phyloP scores from a whole-genome alignment of 2,888 invertebrate genomes.

The Dasysyrphus albostriatus region DNA sequence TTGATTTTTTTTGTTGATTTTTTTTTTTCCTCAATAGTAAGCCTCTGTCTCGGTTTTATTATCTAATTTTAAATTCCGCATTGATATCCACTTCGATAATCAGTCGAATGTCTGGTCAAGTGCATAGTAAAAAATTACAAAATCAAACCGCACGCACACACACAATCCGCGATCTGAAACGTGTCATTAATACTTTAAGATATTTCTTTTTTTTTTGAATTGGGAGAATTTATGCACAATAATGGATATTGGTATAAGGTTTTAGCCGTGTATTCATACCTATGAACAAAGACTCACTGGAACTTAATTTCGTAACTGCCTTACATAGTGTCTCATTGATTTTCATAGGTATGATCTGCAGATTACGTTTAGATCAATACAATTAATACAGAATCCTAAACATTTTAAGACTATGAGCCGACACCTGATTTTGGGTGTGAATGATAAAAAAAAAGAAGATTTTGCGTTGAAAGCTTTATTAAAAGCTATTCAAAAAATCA shows the following conservation, averaged over 20 bases:
- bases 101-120: conserved; percentile 63
- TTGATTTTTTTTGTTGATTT: neutral
- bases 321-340: too few relatives aligned
- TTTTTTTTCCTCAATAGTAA: conserved; percentile 22
- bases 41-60: conserved; percentile 51
- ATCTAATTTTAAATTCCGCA: conserved; percentile 74
- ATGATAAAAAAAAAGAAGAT: too few relatives aligned
- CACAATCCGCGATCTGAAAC: conserved; percentile 17
- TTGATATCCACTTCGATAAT: conserved; percentile 49
- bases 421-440: too few relatives aligned
- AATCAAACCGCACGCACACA: conserved; percentile 46
- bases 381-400: too few relatives aligned
- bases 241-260: neutral
- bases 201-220: neutral
- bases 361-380: too few relatives aligned
- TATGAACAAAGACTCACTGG: too few relatives aligned
- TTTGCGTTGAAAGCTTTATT: too few relatives aligned
- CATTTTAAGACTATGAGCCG: too few relatives aligned
- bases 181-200: conserved; percentile 15
- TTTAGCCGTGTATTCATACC: too few relatives aligned
- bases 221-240: neutral
- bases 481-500: too few relatives aligned
- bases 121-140: conserved; percentile 55
- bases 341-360: too few relatives aligned
- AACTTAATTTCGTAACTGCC: too few relatives aligned